Evolutionary conservation across 64 coral and sea anemone species (phyloP), one percentile per base, ranked within the genome.

Genomic region (Dendrophyllia cribrosa): DNA sequence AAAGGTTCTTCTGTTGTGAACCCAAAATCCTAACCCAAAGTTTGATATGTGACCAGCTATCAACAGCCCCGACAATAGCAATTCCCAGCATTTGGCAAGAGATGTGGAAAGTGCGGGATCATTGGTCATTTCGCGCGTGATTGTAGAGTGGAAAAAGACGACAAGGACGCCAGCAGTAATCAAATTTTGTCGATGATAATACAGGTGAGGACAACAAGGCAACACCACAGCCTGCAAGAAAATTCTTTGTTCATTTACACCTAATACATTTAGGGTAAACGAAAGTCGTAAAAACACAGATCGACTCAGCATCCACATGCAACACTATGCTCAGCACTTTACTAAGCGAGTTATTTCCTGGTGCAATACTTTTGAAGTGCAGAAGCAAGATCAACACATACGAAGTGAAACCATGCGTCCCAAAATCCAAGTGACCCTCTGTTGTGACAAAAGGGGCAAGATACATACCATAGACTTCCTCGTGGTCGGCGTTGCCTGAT

Each of bases 51-150:
- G n/a, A n/a, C n/a, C n/a, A n/a, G n/a, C n/a, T n/a, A 86, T 86
- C 82, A 49, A 68, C 62, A 70, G 62, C 82, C 82, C 43, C 63
- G 43, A 70, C 82, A 86, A 47, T 15, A 52, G 15, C 62, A 86
- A 9, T 86, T 34, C 82, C 82, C 43, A 21, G 82, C 82, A 19
- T 44, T 84, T 34, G 80, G 80, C 4, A 84, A 84, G 44, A 84
- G 25, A 84, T 84, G 80, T 21, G 60, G 11, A n/a, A 84, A 84
- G 25, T 65, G 80, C 65, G 80, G 80, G 7, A 84, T 84, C 80
- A 66, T 20, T 65, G n/a, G n/a, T n/a, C n/a, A n/a, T n/a, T n/a
- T n/a, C n/a, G n/a, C n/a, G n/a, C n/a, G n/a, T n/a, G n/a, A n/a
- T n/a, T n/a, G n/a, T n/a, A n/a, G n/a, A n/a, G n/a, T n/a, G n/a